Evolutionary conservation across 2,113 vertebrate genomes (phyloP).

Genomic region (Athene noctua): DNA sequence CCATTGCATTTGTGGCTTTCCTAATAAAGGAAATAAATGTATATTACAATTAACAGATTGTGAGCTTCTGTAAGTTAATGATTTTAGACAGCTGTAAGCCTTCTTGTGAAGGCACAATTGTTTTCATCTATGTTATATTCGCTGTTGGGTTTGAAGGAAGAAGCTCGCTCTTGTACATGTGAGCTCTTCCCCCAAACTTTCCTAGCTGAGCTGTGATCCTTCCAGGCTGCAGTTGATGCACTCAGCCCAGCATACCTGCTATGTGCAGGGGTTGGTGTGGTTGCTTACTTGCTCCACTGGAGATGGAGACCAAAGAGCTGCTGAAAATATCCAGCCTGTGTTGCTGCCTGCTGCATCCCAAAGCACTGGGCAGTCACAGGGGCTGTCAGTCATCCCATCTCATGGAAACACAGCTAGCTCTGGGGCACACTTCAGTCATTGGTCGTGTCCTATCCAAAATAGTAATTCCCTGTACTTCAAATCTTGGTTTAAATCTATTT

Average conservation of each 20-base stretch:
- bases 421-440: neutral
- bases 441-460: neutral
- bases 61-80: neutral
- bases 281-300: neutral
- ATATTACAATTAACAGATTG: neutral
- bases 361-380: neutral
- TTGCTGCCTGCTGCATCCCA: neutral
- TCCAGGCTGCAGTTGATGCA: neutral
- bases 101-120: neutral
- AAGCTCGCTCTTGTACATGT: neutral
- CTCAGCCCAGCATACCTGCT: accelerated
- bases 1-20: neutral
- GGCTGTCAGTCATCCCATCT: neutral
- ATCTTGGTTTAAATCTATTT: neutral
- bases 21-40: constrained; percentile 9
- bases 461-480: neutral
- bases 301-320: neutral
- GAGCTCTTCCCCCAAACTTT: neutral
- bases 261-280: neutral
- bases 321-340: neutral
- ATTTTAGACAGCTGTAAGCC: neutral
- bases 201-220: neutral
- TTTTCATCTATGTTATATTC: neutral
- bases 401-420: neutral
- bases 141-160: neutral